Percentiles rank a stretch among this genome's conserved stretches.
Conservation (phyloP, 2,113 vertebrate genomes). For the Cepphus grylle region DNA sequence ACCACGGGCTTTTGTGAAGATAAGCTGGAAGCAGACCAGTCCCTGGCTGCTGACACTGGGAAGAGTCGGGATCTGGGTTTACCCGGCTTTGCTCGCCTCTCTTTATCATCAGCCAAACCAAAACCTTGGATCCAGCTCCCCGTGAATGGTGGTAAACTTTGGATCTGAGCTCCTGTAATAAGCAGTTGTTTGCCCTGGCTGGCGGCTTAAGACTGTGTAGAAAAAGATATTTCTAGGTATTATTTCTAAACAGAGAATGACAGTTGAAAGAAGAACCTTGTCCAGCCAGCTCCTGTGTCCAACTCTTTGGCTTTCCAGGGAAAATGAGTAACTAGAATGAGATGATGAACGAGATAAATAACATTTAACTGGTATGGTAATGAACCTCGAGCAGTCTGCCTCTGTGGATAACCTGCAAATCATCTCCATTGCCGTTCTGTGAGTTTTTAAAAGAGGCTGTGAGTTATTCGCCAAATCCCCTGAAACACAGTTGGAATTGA, state of each 20-base stretch:
- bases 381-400: background rate
- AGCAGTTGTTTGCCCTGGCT: slow-evolving; percentile 14
- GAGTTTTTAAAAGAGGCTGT: background rate
- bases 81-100: background rate
- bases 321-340: background rate
- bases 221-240: slow-evolving; percentile 3
- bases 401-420: background rate
- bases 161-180: background rate
- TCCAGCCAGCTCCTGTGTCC: background rate
- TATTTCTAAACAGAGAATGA: background rate
- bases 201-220: background rate
- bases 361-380: background rate
- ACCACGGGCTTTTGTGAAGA: background rate
- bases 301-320: background rate
- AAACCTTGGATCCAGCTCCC: background rate
- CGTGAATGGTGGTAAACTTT: slow-evolving; percentile 2
- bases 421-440: background rate
- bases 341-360: background rate
- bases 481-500: background rate
- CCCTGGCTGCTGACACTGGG: background rate
- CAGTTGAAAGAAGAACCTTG: background rate
- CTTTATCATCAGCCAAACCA: slow-evolving; percentile 1
- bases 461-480: background rate
- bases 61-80: background rate
- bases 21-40: background rate